These are phyloP conservation scores for Seriola quinqueradiata DNA, from an alignment of 2,113 vertebrate genomes.

Conservation along the genomic window DNA sequence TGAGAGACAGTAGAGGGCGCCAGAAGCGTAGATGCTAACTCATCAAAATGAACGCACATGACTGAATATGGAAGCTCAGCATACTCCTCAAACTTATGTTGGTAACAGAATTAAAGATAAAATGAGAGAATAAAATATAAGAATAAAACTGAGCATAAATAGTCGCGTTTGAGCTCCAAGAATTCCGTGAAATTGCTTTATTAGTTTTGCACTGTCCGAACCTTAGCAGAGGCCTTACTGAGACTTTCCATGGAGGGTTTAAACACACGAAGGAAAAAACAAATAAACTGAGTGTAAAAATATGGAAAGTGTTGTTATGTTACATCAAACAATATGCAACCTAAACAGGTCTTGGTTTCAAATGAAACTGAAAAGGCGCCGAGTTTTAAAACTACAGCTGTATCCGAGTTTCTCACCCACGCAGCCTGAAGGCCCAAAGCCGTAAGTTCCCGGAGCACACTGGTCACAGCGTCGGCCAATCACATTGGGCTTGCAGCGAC, in stretches of 20 bases:
- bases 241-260: neutral
- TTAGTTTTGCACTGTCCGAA: neutral
- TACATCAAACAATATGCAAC: neutral
- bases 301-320: neutral
- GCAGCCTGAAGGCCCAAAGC: conserved; percentile 93
- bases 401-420: conserved; percentile 82
- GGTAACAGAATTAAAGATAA: neutral
- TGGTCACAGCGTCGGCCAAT: conserved; percentile 89
- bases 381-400: neutral
- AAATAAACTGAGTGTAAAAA: neutral
- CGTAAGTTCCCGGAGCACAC: conserved; percentile 91
- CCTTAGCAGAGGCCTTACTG: neutral
- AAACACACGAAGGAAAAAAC: neutral
- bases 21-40: conserved; percentile 2
- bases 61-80: neutral
- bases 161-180: neutral
- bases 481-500: conserved; percentile 91
- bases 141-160: neutral
- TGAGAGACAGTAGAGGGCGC: conserved; percentile 60
- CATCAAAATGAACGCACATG: neutral
- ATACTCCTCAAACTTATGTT: neutral
- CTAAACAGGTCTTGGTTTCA: neutral
- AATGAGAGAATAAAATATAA: neutral
- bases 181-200: neutral
- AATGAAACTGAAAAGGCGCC: neutral